These are phyloP conservation scores for Rhagoletis zephyria DNA, from an alignment of 1,140 invertebrate genomes.

Conservation along the genomic window DNA sequence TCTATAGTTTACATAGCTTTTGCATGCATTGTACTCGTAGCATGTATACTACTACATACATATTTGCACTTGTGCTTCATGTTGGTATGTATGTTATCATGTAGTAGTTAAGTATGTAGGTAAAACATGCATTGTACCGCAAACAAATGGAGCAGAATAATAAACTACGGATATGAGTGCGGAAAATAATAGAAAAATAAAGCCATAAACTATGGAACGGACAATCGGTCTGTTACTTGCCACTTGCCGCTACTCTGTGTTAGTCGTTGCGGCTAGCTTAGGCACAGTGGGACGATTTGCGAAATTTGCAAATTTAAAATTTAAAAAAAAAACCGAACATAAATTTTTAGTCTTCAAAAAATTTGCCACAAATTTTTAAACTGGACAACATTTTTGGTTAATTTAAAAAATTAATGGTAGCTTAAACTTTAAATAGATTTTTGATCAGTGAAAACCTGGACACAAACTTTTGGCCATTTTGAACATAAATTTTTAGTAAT, in stretches of 20 bases:
- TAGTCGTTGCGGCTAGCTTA: not conserved
- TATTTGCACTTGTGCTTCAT: conserved; percentile 12
- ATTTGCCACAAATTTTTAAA: no score
- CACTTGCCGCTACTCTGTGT: not conserved
- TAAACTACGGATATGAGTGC: conserved; percentile 49
- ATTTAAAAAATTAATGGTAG: no score
- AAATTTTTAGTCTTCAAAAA: no score
- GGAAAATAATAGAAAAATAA: conserved; percentile 50
- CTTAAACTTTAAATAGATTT: no score
- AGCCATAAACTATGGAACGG: conserved; percentile 21
- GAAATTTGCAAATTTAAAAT: not conserved
- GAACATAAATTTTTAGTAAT: no score
- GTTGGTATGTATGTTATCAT: not conserved
- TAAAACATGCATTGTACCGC: conserved; percentile 38
- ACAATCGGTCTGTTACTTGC: not conserved
- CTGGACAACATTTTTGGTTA: no score
- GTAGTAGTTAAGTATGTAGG: conserved; percentile 47
- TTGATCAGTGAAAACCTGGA: no score
- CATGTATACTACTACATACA: no score
- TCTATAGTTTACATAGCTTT: not conserved
- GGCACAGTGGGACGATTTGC: not conserved
- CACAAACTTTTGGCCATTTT: no score
- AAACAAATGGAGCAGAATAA: conserved; percentile 51
- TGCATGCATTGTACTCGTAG: not conserved
- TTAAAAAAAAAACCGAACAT: no score